phyloP scores from a whole-genome alignment of 2,797 vertebrate species.

The Pangasius krempfi region DNA sequence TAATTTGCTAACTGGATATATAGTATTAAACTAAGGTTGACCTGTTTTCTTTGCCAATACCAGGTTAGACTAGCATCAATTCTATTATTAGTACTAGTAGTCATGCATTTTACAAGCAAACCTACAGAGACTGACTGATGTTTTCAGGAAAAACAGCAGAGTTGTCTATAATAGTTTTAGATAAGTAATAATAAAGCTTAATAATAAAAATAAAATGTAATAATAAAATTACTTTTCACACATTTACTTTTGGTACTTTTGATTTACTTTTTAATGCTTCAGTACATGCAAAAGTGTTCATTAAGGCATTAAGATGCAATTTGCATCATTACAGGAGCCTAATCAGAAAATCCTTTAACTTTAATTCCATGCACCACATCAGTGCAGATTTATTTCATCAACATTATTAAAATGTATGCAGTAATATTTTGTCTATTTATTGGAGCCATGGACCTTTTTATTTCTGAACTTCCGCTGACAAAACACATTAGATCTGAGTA shows the following conservation, averaged over 20 bases:
- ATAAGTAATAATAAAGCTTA: not conserved
- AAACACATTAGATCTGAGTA: not conserved
- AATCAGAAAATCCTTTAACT: conserved; percentile 5
- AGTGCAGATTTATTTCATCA: not conserved
- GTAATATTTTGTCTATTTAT: not conserved
- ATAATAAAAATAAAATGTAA: too few relatives aligned
- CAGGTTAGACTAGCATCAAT: not conserved
- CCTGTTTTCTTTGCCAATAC: not conserved
- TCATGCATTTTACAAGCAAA: not conserved
- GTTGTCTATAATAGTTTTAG: not conserved
- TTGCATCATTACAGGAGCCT: not conserved
- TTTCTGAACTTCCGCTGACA: not conserved
- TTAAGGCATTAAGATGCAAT: not conserved
- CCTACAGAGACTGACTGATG: not conserved
- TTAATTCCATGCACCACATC: not conserved
- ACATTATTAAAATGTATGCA: not conserved
- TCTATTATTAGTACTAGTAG: not conserved
- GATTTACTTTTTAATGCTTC: not conserved
- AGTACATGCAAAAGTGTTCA: not conserved
- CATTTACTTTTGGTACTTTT: not conserved
- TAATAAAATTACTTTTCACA: not conserved
- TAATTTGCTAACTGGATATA: not conserved
- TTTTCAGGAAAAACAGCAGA: not conserved
- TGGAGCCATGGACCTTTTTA: not conserved
- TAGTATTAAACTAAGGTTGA: not conserved